A percentile compares a stretch with the other conserved stretches of the same genome.
Evolutionary conservation across 2,797 vertebrate genomes (phyloP).

Genomic region (Hyperoplus lanceolatus): DNA sequence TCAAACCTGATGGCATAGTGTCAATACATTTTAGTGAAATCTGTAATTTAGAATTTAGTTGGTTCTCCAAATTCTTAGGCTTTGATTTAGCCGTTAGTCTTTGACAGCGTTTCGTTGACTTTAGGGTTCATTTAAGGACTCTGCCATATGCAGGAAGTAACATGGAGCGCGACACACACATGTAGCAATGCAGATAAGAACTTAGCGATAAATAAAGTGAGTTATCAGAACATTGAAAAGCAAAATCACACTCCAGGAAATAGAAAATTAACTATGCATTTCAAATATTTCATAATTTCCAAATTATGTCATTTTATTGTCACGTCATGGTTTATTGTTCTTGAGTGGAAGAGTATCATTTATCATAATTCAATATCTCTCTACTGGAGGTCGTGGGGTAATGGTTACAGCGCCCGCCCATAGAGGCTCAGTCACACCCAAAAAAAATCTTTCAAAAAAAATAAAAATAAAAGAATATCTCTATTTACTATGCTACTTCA

Average conservation of each 20-base stretch:
- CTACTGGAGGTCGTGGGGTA: too few species aligned
- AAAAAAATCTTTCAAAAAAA: too few species aligned
- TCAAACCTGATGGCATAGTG: neutral
- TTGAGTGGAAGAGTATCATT: too few species aligned
- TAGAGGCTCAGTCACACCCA: too few species aligned
- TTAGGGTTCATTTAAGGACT: neutral
- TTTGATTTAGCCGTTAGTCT: neutral
- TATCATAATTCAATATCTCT: too few species aligned
- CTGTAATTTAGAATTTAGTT: too few species aligned
- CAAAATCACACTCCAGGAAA: too few species aligned
- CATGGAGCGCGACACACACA: neutral
- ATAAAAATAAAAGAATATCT: too few species aligned
- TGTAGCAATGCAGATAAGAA: accelerated
- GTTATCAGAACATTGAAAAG: neutral
- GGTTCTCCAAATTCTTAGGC: neutral
- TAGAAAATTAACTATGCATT: neutral
- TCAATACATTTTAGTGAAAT: neutral
- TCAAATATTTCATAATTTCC: neutral
- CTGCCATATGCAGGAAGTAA: conserved; percentile 30
- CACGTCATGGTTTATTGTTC: neutral
- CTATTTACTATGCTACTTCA: too few species aligned
- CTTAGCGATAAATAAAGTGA: accelerated
- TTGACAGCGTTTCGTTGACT: neutral
- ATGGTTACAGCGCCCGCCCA: too few species aligned
- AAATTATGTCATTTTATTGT: neutral